These are phyloP conservation scores for Enteromius afrohamiltoni DNA, from an alignment of 2,797 vertebrate genomes.

Conservation along the genomic window DNA sequence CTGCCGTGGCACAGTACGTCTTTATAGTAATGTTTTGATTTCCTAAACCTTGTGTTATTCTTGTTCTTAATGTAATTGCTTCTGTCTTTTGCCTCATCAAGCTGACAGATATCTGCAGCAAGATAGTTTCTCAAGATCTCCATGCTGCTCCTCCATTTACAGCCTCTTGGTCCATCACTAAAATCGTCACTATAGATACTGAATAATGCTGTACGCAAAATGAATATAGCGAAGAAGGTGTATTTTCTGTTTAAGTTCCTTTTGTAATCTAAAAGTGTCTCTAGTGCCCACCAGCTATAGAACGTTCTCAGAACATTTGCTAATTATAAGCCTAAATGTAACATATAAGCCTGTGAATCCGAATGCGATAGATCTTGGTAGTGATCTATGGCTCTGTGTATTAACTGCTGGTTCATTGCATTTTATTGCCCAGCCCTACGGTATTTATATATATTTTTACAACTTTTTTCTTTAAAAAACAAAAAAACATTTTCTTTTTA, in stretches of 20 bases:
- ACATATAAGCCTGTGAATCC: no score
- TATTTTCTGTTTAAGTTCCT: not conserved
- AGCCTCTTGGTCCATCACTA: not conserved
- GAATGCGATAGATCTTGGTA: no score
- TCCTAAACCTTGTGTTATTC: constrained; percentile 76
- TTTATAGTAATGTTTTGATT: constrained; percentile 78
- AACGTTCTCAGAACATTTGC: not conserved
- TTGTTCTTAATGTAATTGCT: constrained; percentile 75
- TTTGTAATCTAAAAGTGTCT: not conserved
- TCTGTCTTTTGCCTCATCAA: constrained; percentile 76
- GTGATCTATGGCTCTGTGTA: no score
- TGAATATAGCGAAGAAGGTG: not conserved
- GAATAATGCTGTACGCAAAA: not conserved
- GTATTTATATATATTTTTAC: no score
- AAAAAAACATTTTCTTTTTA: not conserved
- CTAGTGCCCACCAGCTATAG: not conserved
- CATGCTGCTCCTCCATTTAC: constrained; percentile 27
- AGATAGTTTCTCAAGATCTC: constrained; percentile 68
- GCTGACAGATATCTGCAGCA: constrained; percentile 72
- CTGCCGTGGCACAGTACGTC: constrained; percentile 62
- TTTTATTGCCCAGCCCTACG: no score
- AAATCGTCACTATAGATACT: not conserved
- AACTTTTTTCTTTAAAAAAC: not conserved
- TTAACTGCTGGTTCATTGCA: no score
- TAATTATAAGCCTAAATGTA: no score